Conservation (phyloP, 2,113 vertebrate genomes). For the Elachura formosa region DNA sequence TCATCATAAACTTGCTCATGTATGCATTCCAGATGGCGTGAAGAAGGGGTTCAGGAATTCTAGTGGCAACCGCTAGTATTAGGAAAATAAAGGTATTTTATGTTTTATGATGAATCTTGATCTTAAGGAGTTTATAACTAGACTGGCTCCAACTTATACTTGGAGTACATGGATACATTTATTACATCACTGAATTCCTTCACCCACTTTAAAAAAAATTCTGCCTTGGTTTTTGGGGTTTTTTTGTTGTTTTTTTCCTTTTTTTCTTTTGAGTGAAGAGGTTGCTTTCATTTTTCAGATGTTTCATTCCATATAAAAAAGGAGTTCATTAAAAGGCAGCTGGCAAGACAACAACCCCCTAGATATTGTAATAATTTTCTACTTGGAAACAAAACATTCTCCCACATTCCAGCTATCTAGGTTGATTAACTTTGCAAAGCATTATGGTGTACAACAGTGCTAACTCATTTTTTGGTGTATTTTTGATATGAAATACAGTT, state of each 20-base stretch:
- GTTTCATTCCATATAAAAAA: constrained; percentile 2
- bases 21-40: constrained; percentile 59
- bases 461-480: background rate
- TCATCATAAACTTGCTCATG: constrained; percentile 50
- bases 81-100: constrained; percentile 60
- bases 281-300: constrained; percentile 25
- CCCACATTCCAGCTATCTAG: background rate
- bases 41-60: constrained; percentile 54
- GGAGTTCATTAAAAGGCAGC: constrained; percentile 30
- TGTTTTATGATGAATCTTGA: constrained; percentile 66
- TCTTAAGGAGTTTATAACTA: constrained; percentile 66
- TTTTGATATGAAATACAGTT: background rate
- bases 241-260: background rate
- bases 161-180: constrained; percentile 46
- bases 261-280: background rate
- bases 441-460: background rate
- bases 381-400: constrained; percentile 30
- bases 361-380: constrained; percentile 25
- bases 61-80: constrained; percentile 40
- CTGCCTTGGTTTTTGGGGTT: background rate
- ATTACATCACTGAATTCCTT: constrained; percentile 55
- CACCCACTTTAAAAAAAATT: background rate
- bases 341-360: background rate
- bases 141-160: constrained; percentile 49
- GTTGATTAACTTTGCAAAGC: constrained; percentile 8